A percentile compares a stretch with the other conserved stretches of the same genome.
These are phyloP conservation scores for Drosophila pegasa DNA, from an alignment of 2,888 invertebrate species.

Conservation along the genomic window DNA sequence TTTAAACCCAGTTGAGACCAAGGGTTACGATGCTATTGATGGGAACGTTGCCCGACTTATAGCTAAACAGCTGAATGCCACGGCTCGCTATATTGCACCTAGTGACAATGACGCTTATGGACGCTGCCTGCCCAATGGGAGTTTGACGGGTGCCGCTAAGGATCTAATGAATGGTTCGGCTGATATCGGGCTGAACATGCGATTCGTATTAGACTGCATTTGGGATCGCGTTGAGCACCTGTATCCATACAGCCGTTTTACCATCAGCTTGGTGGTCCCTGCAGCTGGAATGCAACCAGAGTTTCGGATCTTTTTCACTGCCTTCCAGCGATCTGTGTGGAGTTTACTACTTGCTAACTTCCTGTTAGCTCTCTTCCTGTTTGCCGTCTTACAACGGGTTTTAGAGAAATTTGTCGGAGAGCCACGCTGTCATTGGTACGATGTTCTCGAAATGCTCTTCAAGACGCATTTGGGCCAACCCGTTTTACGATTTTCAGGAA, in stretches of 20 bases:
- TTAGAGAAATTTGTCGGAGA: slow-evolving; percentile 28
- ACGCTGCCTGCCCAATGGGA: slow-evolving; percentile 60
- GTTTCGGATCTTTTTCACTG: slow-evolving; percentile 76
- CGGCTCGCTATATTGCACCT: slow-evolving; percentile 69
- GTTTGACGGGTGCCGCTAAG: slow-evolving; percentile 68
- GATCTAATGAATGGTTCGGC: slow-evolving; percentile 66
- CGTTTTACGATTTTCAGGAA: slow-evolving; percentile 59
- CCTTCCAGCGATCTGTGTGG: slow-evolving; percentile 73
- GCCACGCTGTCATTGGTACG: slow-evolving; percentile 55
- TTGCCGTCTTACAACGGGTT: slow-evolving; percentile 31
- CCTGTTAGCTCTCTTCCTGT: slow-evolving; percentile 46
- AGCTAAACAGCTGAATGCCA: slow-evolving; percentile 73
- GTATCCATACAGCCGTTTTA: slow-evolving; percentile 72
- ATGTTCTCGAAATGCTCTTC: slow-evolving; percentile 71
- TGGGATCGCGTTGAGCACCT: slow-evolving; percentile 60
- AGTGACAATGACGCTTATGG: slow-evolving; percentile 75
- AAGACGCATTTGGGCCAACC: slow-evolving; percentile 80
- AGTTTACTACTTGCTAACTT: slow-evolving; percentile 61
- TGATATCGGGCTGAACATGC: slow-evolving; percentile 76
- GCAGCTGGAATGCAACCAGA: slow-evolving; percentile 74
- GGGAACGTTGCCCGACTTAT: slow-evolving; percentile 65
- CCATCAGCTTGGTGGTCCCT: slow-evolving; percentile 78
- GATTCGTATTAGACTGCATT: slow-evolving; percentile 69
- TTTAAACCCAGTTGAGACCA: slow-evolving; percentile 16
- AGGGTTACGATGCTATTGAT: slow-evolving; percentile 66